These are phyloP conservation scores for Cotesia typhae DNA, from an alignment of 1,140 invertebrate genomes.

Conservation along the genomic window DNA sequence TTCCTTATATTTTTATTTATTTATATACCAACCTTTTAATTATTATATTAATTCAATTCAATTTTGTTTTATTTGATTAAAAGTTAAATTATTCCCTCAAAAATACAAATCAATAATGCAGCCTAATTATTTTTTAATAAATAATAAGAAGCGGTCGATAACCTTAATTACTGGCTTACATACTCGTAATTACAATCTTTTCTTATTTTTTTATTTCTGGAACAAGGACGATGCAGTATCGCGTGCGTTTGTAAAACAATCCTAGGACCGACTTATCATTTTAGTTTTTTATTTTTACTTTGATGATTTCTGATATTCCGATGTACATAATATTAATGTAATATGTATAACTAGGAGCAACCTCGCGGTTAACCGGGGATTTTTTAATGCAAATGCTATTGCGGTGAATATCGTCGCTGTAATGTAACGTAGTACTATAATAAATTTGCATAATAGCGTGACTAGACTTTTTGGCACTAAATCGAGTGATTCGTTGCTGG, in stretches of 20 bases:
- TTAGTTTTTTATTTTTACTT: too few relatives aligned
- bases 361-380: too few relatives aligned
- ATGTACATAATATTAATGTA: too few relatives aligned
- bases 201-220: constrained; percentile 22
- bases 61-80: too few relatives aligned
- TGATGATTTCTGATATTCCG: too few relatives aligned
- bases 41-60: background rate
- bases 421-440: background rate
- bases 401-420: background rate
- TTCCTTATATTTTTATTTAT: background rate
- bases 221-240: constrained; percentile 34
- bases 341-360: too few relatives aligned
- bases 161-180: constrained; percentile 22
- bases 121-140: background rate
- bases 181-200: background rate
- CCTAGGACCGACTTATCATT: too few relatives aligned
- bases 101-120: too few relatives aligned
- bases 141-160: background rate
- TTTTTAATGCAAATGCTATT: too few relatives aligned
- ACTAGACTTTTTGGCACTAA: constrained; percentile 2
- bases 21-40: background rate
- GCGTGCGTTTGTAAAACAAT: constrained; percentile 23
- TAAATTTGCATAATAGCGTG: constrained; percentile 1
- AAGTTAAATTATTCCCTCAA: too few relatives aligned
- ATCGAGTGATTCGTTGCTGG: background rate